These are phyloP conservation scores for Tolypeutes matacus DNA, from an alignment of 2,797 vertebrate species.

Conservation along the genomic window DNA sequence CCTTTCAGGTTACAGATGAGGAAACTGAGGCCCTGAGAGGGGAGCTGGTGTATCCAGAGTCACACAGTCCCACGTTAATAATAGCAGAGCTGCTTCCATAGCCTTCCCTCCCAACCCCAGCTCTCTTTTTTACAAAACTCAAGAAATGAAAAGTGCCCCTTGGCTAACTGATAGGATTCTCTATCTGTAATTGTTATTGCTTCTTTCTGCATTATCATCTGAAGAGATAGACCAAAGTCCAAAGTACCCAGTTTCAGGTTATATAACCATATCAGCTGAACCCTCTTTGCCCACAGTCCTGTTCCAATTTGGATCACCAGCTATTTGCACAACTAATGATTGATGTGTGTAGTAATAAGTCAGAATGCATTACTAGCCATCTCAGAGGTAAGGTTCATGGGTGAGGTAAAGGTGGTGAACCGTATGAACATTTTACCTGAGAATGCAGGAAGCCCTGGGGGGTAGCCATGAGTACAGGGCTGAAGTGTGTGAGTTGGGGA, in stretches of 20 bases:
- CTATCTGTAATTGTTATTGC: slow-evolving; percentile 25
- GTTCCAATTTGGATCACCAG: background rate
- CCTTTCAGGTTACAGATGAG: background rate
- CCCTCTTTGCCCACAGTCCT: slow-evolving; percentile 45
- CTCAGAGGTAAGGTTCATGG: slow-evolving; percentile 52
- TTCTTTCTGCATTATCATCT: background rate
- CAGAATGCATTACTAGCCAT: background rate
- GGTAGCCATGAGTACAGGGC: slow-evolving; percentile 16
- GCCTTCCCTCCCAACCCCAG: background rate
- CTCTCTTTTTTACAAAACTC: slow-evolving; percentile 7
- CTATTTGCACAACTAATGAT: slow-evolving; percentile 74
- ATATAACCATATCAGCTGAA: slow-evolving; percentile 61
- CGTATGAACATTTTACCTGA: slow-evolving; percentile 34
- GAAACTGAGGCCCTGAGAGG: background rate
- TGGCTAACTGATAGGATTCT: background rate
- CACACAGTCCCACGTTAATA: background rate
- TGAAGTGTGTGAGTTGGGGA: background rate
- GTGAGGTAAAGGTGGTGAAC: background rate
- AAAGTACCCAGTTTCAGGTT: slow-evolving; percentile 66
- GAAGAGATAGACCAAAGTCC: slow-evolving; percentile 62
- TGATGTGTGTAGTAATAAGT: slow-evolving; percentile 40
- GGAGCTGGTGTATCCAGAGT: background rate
- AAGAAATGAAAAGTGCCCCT: background rate
- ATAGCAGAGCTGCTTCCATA: background rate
- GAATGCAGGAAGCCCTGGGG: background rate